A percentile compares a stretch with the other conserved stretches of the same genome.
Conservation (phyloP, 2,888 invertebrate genomes). For the Malthinus flaveolus region DNA sequence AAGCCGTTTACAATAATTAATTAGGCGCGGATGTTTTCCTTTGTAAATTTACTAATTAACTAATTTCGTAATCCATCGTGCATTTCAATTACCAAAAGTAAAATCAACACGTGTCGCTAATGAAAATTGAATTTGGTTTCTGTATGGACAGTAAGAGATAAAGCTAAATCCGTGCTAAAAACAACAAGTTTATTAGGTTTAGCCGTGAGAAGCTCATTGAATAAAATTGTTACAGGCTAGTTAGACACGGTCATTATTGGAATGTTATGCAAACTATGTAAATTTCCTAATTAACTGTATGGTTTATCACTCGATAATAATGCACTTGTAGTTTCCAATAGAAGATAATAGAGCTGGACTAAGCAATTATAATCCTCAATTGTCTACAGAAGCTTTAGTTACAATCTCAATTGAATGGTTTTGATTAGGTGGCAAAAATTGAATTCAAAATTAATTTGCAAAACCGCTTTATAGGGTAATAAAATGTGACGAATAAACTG, state of each 20-base stretch:
- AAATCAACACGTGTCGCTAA: constrained; percentile 18
- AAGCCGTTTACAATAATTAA: constrained; percentile 15
- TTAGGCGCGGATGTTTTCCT: background rate
- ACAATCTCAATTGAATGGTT: too few relatives aligned
- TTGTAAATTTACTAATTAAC: constrained; percentile 2
- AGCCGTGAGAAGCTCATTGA: constrained; percentile 3
- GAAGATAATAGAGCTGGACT: constrained; percentile 20
- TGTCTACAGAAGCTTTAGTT: constrained; percentile 13
- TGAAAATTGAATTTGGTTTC: constrained; percentile 16
- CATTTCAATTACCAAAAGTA: constrained; percentile 4
- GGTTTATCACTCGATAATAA: constrained; percentile 33
- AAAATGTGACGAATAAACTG: too few relatives aligned
- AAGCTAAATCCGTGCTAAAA: constrained; percentile 8
- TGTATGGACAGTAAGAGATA: background rate
- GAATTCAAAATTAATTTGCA: too few relatives aligned
- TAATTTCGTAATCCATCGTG: constrained; percentile 18
- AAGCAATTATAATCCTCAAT: constrained; percentile 16
- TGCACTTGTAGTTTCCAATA: constrained; percentile 27
- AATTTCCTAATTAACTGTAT: constrained; percentile 35
- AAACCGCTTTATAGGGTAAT: too few relatives aligned
- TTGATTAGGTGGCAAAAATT: too few relatives aligned
- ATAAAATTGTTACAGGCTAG: constrained; percentile 9
- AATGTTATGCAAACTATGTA: constrained; percentile 32
- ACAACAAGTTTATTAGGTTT: constrained; percentile 7
- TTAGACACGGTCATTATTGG: constrained; percentile 15